Evolutionary conservation across 2,888 invertebrate genomes (phyloP).

Genomic region (Eumacrocentrus americanus): DNA sequence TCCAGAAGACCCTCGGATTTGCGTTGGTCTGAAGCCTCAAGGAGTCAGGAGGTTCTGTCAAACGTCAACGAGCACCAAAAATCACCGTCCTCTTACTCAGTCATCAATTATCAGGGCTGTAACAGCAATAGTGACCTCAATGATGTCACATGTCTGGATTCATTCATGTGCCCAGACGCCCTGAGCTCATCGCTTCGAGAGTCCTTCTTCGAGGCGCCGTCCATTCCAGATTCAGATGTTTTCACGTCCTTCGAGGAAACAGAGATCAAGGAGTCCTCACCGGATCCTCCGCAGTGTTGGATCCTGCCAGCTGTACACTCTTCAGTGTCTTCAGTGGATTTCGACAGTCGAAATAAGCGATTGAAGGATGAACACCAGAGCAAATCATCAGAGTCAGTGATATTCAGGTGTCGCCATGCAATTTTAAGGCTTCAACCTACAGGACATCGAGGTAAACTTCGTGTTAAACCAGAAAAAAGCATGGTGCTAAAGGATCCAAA

Average conservation of each 20-base stretch:
- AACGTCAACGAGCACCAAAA: slow-evolving; percentile 45
- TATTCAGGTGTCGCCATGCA: slow-evolving; percentile 37
- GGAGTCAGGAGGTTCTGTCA: slow-evolving; percentile 55
- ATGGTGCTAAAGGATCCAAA: slow-evolving; percentile 43
- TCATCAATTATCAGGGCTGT: slow-evolving; percentile 53
- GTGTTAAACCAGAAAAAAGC: slow-evolving; percentile 39
- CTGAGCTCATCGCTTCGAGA: slow-evolving; percentile 54
- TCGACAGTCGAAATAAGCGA: slow-evolving; percentile 30
- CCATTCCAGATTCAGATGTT: slow-evolving; percentile 53
- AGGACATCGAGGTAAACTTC: slow-evolving; percentile 43
- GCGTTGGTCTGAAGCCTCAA: slow-evolving; percentile 56
- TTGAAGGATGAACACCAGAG: slow-evolving; percentile 44
- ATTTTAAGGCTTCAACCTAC: slow-evolving; percentile 45
- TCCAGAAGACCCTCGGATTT: slow-evolving; percentile 56
- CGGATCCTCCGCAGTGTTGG: slow-evolving; percentile 20
- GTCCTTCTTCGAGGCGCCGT: slow-evolving; percentile 54
- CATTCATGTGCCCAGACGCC: slow-evolving; percentile 55
- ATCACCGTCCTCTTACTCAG: slow-evolving; percentile 55
- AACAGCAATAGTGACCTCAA: slow-evolving; percentile 54
- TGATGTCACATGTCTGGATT: slow-evolving; percentile 52
- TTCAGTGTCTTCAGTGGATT: slow-evolving; percentile 51
- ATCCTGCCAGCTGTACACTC: slow-evolving; percentile 33
- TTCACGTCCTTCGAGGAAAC: slow-evolving; percentile 55
- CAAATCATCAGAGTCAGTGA: slow-evolving; percentile 52
- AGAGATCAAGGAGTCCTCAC: slow-evolving; percentile 37